Base-by-base conservation (phyloP, 2,797 vertebrate genomes). In the Sparidentex hasta region DNA sequence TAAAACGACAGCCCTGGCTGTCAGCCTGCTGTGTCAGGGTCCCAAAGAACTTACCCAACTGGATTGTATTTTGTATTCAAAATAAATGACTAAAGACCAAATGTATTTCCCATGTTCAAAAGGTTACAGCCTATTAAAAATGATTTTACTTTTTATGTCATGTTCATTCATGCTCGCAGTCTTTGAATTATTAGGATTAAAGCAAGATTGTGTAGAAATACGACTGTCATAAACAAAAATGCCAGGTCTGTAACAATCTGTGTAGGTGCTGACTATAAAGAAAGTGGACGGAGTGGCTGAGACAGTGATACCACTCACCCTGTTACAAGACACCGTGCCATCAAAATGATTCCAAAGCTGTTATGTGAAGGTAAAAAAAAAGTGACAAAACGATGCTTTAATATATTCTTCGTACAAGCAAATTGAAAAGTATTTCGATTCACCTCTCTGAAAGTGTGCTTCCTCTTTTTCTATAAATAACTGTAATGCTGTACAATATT, bases 401-500 rank as follows among this genome's bases (percentile, higher is more conserved):
- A 43, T 57, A 63, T 20, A 41, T 41, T 62, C 18, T 33, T 48
- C 16, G 47, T 41, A 25, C 18, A 23, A 33, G 7, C 33, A 33
- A 33, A 33, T 33, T 33, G 33, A 33, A 33, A 33, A 33, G 33
- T 5, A 33, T 58, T 56, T 7, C 18, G 29, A 3, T 16, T 21
- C 4, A 52, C 11, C 20, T 59, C 33, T 33, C n/a, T 51, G 3
- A 23, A 56, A 81, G 61, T 20, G 9, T 27, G 25, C n/a, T 65
- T 70, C 29, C 6, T 7, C 23, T 77, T 78, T 58, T 27, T 29
- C 41, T 27, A 13, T 84, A 54, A 68, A 41, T 41, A 17, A 11
- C 57, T 70, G 41, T 27, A 67, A 20, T 54, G 66, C 38, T 47
- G 47, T 59, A 11, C 33, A 62, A 3, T 43, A 74, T 47, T 80